These are phyloP conservation scores for Holothuria leucospilota DNA, from an alignment of 53 echinoderm and acorn worm genomes.

Conservation along the genomic window DNA sequence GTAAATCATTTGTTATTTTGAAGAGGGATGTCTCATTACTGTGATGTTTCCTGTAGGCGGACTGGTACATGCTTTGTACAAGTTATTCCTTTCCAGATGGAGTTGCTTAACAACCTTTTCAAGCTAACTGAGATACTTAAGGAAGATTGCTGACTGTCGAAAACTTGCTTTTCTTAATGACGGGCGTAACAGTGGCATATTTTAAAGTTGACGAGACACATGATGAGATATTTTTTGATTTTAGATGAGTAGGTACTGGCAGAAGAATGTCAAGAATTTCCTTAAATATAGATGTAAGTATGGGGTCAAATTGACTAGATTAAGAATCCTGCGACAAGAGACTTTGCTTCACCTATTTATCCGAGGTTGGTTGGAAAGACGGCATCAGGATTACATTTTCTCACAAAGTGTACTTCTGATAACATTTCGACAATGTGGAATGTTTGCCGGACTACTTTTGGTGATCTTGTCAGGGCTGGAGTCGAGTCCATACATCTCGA, in stretches of 20 bases:
- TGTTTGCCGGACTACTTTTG: neutral
- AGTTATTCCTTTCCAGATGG: too few species aligned
- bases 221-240: neutral
- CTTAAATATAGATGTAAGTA: conserved; percentile 13
- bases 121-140: too few species aligned
- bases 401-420: neutral
- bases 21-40: conserved; percentile 20
- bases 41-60: conserved; percentile 37
- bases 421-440: neutral
- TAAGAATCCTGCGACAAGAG: neutral
- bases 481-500: too few species aligned
- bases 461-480: too few species aligned
- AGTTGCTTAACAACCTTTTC: too few species aligned
- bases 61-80: too few species aligned
- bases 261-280: neutral
- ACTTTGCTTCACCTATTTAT: conserved; percentile 2
- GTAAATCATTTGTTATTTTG: conserved; percentile 22
- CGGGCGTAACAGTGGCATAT: neutral
- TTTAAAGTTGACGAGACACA: neutral
- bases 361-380: conserved; percentile 7
- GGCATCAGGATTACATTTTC: neutral
- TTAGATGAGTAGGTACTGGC: neutral
- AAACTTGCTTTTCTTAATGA: neutral
- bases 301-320: neutral
- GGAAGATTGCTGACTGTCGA: conserved; percentile 47